Evolutionary conservation across 2,797 vertebrate species (phyloP).

Genomic region (Octomys mimax): DNA sequence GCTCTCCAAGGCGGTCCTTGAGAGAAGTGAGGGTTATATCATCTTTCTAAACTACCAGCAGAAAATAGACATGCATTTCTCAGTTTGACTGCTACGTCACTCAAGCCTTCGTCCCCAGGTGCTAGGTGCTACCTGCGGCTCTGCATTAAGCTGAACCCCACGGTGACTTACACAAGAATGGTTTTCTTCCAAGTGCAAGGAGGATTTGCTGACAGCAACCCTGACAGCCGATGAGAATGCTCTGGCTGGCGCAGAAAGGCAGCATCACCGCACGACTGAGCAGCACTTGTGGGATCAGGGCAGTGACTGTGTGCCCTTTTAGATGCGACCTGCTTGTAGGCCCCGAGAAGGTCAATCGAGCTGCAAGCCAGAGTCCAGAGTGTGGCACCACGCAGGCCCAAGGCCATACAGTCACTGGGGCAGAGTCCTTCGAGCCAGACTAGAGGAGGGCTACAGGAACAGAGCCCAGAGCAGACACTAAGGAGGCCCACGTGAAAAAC

Average conservation of each 20-base stretch:
- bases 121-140: accelerated
- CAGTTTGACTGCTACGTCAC: conserved; percentile 29
- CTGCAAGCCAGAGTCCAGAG: background rate
- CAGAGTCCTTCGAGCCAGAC: background rate
- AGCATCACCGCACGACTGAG: background rate
- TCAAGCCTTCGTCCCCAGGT: background rate
- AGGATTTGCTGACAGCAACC: background rate
- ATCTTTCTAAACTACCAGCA: background rate
- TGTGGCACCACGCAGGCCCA: accelerated
- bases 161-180: background rate
- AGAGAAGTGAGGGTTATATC: background rate
- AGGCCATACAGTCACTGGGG: background rate
- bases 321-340: background rate
- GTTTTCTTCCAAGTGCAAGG: background rate
- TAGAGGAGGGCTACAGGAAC: background rate
- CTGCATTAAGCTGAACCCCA: accelerated
- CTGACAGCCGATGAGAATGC: background rate
- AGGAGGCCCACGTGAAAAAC: background rate
- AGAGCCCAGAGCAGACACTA: background rate
- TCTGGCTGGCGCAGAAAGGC: background rate
- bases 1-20: background rate
- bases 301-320: background rate
- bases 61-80: background rate
- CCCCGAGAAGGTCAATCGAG: background rate
- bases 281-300: background rate